These are phyloP conservation scores for Megalopta genalis DNA, from an alignment of 1,140 invertebrate genomes.

Conservation along the genomic window DNA sequence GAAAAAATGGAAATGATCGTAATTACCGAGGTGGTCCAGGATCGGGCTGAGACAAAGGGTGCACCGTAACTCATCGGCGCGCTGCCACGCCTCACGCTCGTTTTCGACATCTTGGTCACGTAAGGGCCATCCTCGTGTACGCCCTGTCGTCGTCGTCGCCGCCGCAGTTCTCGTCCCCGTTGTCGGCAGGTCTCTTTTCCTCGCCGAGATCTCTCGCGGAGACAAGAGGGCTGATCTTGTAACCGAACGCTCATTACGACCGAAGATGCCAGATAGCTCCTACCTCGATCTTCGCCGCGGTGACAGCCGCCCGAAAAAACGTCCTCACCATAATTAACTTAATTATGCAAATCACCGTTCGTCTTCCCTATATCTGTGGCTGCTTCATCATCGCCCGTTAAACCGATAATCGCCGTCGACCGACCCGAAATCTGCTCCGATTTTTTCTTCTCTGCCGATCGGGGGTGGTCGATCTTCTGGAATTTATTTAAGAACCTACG, in stretches of 20 bases:
- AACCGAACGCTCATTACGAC: slow-evolving; percentile 52
- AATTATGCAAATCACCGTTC: slow-evolving; percentile 28
- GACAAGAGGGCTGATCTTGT: slow-evolving; percentile 42
- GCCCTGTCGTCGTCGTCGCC: slow-evolving; percentile 35
- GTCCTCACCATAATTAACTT: slow-evolving; percentile 14
- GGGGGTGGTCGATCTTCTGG: too few species aligned
- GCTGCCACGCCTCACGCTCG: slow-evolving; percentile 49
- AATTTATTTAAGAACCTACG: too few species aligned
- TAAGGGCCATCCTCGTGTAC: slow-evolving; percentile 24
- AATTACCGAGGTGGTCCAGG: slow-evolving; percentile 38
- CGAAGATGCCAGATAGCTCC: slow-evolving; percentile 37
- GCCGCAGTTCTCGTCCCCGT: slow-evolving; percentile 8
- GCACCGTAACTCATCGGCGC: slow-evolving; percentile 60
- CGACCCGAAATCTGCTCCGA: background rate
- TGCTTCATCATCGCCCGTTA: background rate
- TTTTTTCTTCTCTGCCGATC: too few species aligned
- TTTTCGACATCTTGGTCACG: slow-evolving; percentile 58
- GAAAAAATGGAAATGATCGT: slow-evolving; percentile 53
- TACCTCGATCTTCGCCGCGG: background rate
- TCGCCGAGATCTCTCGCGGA: slow-evolving; percentile 36
- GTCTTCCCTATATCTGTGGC: background rate
- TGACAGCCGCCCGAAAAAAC: background rate
- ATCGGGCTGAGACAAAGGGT: slow-evolving; percentile 50
- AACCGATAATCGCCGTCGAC: background rate
- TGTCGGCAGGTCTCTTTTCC: slow-evolving; percentile 27